Conservation (phyloP, 1,140 invertebrate genomes). For the Hyles euphorbiae region DNA sequence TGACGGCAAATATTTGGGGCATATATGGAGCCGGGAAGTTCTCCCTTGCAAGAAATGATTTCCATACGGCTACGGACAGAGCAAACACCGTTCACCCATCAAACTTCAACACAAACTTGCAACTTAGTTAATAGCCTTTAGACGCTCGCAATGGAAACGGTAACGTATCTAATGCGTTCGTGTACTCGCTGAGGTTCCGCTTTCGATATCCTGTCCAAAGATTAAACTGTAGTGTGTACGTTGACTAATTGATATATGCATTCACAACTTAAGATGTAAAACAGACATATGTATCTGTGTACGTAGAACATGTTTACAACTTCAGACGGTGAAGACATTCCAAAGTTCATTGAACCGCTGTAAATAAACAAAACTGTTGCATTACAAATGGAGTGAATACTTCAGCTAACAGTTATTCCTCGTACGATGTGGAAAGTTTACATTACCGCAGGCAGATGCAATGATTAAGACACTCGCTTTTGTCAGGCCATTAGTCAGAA, state of each 20-base stretch:
- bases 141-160: slow-evolving; percentile 39
- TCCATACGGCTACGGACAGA: slow-evolving; percentile 51
- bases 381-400: slow-evolving; percentile 10
- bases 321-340: slow-evolving; percentile 4
- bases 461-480: no score
- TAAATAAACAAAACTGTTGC: slow-evolving; percentile 2
- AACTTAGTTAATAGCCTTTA: slow-evolving; percentile 66
- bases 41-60: slow-evolving; percentile 64
- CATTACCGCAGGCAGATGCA: not conserved
- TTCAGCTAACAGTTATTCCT: slow-evolving; percentile 6
- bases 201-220: slow-evolving; percentile 5
- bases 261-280: slow-evolving; percentile 8
- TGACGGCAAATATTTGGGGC: slow-evolving; percentile 58
- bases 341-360: slow-evolving; percentile 7
- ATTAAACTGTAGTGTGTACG: not conserved
- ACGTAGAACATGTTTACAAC: slow-evolving; percentile 8
- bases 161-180: slow-evolving; percentile 11
- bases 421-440: slow-evolving; percentile 8
- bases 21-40: slow-evolving; percentile 54
- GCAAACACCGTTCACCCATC: slow-evolving; percentile 60
- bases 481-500: no score
- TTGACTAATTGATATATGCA: slow-evolving; percentile 10
- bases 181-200: slow-evolving; percentile 5
- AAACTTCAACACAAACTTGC: slow-evolving; percentile 60
- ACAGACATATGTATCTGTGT: slow-evolving; percentile 2